phyloP scores from a whole-genome alignment of 2,113 vertebrate genomes.

The Bufo gargarizans region DNA sequence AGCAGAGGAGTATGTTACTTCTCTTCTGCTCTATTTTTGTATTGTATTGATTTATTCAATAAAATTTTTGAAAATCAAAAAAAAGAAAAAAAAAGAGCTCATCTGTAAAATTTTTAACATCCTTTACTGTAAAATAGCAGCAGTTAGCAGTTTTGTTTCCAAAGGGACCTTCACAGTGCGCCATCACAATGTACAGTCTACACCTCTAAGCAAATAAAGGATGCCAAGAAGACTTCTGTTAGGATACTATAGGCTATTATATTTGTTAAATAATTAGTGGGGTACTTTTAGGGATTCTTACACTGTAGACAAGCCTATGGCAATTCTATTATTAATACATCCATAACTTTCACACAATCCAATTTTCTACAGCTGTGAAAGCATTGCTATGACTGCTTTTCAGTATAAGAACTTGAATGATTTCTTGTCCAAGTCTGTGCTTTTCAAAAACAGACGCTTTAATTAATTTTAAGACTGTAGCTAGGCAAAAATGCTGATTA shows the following conservation, averaged over 20 bases:
- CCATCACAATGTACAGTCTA: slow-evolving; percentile 10
- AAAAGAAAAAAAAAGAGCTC: no score
- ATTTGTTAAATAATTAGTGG: slow-evolving; percentile 45
- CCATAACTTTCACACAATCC: slow-evolving; percentile 40
- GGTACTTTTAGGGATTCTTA: slow-evolving; percentile 38
- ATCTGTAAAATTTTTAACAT: not conserved
- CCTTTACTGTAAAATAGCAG: slow-evolving; percentile 15
- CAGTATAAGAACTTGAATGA: slow-evolving; percentile 37
- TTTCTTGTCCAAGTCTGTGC: slow-evolving; percentile 28
- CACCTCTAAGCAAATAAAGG: not conserved
- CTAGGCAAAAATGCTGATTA: slow-evolving; percentile 16
- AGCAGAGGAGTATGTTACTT: no score
- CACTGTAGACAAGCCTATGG: slow-evolving; percentile 46
- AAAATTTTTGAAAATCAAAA: no score
- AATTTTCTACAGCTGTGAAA: slow-evolving; percentile 38
- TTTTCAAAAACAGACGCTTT: slow-evolving; percentile 31
- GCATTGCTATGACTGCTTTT: slow-evolving; percentile 8
- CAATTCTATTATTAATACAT: slow-evolving; percentile 51
- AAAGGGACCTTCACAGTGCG: slow-evolving; percentile 1
- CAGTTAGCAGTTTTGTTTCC: slow-evolving; percentile 29
- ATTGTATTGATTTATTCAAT: no score
- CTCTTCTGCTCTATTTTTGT: no score
- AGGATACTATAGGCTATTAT: slow-evolving; percentile 44
- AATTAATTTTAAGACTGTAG: slow-evolving; percentile 34
- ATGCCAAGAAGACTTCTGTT: slow-evolving; percentile 38